These are phyloP conservation scores for Anarrhichthys ocellatus DNA, from an alignment of 2,113 vertebrate species.

Conservation along the genomic window DNA sequence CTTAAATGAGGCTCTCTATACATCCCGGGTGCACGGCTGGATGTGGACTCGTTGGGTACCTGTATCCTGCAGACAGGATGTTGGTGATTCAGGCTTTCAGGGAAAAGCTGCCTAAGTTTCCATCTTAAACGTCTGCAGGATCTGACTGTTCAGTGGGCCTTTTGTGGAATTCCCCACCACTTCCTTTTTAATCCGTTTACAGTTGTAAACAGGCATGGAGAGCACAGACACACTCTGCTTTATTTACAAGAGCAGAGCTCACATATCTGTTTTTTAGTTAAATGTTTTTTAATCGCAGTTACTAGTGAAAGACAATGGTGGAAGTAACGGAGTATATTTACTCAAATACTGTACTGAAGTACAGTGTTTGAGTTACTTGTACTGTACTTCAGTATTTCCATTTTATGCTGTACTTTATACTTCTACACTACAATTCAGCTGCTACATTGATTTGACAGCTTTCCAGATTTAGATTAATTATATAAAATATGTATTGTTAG, in stretches of 20 bases:
- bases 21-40: not conserved
- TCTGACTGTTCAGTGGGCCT: conserved; percentile 12
- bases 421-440: no score
- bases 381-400: no score
- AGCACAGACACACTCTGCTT: not conserved
- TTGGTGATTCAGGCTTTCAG: not conserved
- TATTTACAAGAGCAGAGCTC: not conserved
- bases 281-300: not conserved
- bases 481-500: no score
- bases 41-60: not conserved
- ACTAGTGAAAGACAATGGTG: not conserved
- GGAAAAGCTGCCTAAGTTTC: not conserved
- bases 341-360: not conserved
- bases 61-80: no score
- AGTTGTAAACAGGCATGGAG: conserved; percentile 27
- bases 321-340: not conserved
- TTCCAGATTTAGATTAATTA: no score
- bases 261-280: not conserved
- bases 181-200: conserved; percentile 41
- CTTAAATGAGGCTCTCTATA: not conserved
- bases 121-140: not conserved
- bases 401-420: no score
- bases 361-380: no score
- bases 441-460: no score
- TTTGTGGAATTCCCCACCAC: conserved; percentile 64